These are phyloP conservation scores for Carpatolechia fugitivella DNA, from an alignment of 2,888 invertebrate species.

Conservation along the genomic window DNA sequence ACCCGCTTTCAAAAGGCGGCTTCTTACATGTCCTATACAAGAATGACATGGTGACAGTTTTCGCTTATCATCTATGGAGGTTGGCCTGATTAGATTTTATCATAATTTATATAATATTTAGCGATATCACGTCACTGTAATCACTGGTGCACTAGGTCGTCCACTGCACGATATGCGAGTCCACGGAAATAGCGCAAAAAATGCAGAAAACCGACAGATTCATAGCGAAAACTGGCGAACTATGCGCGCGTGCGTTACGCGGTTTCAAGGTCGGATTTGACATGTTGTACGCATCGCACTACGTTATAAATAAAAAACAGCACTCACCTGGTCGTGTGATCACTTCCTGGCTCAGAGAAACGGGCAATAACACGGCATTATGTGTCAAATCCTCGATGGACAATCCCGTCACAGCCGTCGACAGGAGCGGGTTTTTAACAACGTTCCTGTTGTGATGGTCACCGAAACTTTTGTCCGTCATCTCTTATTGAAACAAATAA, in stretches of 20 bases:
- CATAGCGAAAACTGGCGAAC: constrained; percentile 25
- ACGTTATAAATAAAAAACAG: constrained; percentile 41
- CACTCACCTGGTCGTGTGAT: constrained; percentile 66
- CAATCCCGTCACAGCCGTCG: constrained; percentile 85
- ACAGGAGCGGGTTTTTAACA: constrained; percentile 84
- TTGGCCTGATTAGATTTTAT: constrained; percentile 13
- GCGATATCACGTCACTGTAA: constrained; percentile 14
- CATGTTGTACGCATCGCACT: constrained; percentile 22
- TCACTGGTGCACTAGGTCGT: constrained; percentile 12
- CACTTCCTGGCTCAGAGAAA: constrained; percentile 63
- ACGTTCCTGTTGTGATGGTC: constrained; percentile 62
- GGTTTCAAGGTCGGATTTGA: constrained; percentile 44
- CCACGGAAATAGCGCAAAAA: constrained; percentile 23
- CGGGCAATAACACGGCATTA: constrained; percentile 85
- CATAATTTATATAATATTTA: constrained; percentile 13
- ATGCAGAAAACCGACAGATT: constrained; percentile 40
- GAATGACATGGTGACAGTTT: constrained; percentile 43
- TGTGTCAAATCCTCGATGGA: constrained; percentile 86
- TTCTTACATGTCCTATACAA: constrained; percentile 63
- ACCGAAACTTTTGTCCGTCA: constrained; percentile 74
- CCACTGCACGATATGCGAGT: not conserved
- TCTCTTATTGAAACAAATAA: constrained; percentile 43
- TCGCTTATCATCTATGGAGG: not conserved
- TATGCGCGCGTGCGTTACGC: constrained; percentile 33
- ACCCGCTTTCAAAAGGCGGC: constrained; percentile 59